Evolutionary conservation across 1,140 invertebrate species (phyloP), one percentile per base, ranked within the genome.

Genomic region (Calosoma granatense): DNA sequence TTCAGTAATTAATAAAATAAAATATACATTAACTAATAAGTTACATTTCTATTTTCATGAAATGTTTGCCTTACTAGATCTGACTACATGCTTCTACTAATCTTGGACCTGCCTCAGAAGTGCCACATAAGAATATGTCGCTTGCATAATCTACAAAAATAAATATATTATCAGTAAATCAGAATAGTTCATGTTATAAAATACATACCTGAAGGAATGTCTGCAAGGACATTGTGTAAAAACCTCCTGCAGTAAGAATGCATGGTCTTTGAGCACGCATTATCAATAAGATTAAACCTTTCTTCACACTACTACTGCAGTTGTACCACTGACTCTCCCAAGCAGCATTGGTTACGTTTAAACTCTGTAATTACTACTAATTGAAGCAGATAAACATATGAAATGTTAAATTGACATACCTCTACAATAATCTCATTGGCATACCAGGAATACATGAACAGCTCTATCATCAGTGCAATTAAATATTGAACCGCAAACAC

Each of bases 371-470:
- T 6, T 6, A 6, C 14, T 30, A 6, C 4, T 6, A 30, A 6
- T 4, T n/a, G n/a, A n/a, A n/a, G n/a, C n/a, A n/a, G n/a, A n/a
- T n/a, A n/a, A n/a, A n/a, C n/a, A n/a, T n/a, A n/a, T n/a, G n/a
- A n/a, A n/a, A n/a, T n/a, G n/a, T n/a, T 47, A 12, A 17, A 22
- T 23, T 54, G 14, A 30, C 14, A 30, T 56, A 71, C 71, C 63
- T 71, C 61, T 3, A 59, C 12, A 47, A 64, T 26, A 11, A 72
- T 59, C 63, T 65, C 63, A 20, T 69, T 70, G 19, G 67, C 70
- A 51, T 65, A 62, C 61, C 67, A 73, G 51, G 69, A 73, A 53
- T 70, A 73, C 20, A 66, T 20, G 21, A 67, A 69, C 39, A 72
- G 55, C 61, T 72, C 65, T 9, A 68, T 55, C 23, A 64, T 59